Conservation (phyloP, 2,888 invertebrate genomes). For the Gymnocheta viridis region DNA sequence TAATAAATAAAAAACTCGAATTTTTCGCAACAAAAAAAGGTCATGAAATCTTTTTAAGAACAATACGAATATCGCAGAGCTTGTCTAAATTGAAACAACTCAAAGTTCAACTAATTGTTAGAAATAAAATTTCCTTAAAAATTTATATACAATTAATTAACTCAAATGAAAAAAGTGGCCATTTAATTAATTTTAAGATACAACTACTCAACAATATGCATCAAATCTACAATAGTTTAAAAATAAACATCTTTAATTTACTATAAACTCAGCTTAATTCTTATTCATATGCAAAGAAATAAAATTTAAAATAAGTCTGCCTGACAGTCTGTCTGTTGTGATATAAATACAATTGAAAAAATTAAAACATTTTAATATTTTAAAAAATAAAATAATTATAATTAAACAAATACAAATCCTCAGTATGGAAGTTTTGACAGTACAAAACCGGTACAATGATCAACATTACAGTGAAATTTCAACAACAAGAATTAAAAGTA, state of each 20-base stretch:
- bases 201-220: conserved; percentile 26
- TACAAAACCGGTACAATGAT: conserved; percentile 64
- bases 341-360: conserved; percentile 38
- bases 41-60: conserved; percentile 10
- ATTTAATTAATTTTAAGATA: conserved; percentile 61
- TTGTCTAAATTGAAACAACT: conserved; percentile 58
- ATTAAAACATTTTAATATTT: conserved; percentile 6
- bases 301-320: conserved; percentile 19
- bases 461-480: conserved; percentile 66
- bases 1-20: background rate
- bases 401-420: background rate
- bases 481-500: conserved; percentile 62
- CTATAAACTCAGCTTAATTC: conserved; percentile 17
- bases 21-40: background rate
- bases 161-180: conserved; percentile 65
- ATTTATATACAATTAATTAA: conserved; percentile 41
- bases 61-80: conserved; percentile 63
- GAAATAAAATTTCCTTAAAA: conserved; percentile 7
- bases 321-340: background rate
- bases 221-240: conserved; percentile 2
- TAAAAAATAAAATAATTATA: conserved; percentile 21
- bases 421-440: conserved; percentile 66
- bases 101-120: conserved; percentile 52
- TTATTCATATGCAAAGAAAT: background rate
- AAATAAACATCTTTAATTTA: conserved; percentile 16